A percentile compares a stretch with the other conserved stretches of the same genome.
These are phyloP conservation scores for Lepidurus couesii DNA, from an alignment of 1,140 invertebrate species.

Conservation along the genomic window DNA sequence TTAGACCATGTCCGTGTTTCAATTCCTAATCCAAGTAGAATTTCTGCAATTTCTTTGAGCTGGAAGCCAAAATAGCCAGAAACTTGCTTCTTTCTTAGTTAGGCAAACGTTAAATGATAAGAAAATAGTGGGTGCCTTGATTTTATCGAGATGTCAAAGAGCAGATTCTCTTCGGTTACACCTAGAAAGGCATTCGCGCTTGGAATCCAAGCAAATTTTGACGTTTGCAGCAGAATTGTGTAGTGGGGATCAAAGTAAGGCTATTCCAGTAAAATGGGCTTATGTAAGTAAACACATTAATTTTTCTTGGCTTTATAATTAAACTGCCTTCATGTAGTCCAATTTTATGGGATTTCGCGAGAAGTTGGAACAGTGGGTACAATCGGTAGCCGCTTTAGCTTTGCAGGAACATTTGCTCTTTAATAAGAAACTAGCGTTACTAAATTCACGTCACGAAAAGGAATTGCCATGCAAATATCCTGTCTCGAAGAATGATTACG, in stretches of 20 bases:
- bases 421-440: not conserved
- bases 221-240: not conserved
- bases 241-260: not conserved
- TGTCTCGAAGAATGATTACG: not conserved
- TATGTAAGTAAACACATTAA: not conserved
- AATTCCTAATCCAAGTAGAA: not conserved
- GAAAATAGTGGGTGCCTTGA: not conserved
- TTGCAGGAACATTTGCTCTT: not conserved
- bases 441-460: not conserved
- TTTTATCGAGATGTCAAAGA: not conserved
- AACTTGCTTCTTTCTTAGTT: not conserved
- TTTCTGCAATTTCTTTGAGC: no score
- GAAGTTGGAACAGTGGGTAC: not conserved
- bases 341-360: not conserved
- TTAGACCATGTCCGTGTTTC: not conserved
- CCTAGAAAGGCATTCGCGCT: not conserved
- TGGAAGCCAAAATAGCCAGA: no score
- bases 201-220: not conserved
- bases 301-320: not conserved
- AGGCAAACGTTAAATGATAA: not conserved
- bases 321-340: not conserved
- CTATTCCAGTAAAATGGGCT: slow-evolving; percentile 1
- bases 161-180: not conserved
- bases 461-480: not conserved
- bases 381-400: not conserved